Evolutionary conservation across 2,797 vertebrate species (phyloP).

Genomic region (Sus cebifrons): DNA sequence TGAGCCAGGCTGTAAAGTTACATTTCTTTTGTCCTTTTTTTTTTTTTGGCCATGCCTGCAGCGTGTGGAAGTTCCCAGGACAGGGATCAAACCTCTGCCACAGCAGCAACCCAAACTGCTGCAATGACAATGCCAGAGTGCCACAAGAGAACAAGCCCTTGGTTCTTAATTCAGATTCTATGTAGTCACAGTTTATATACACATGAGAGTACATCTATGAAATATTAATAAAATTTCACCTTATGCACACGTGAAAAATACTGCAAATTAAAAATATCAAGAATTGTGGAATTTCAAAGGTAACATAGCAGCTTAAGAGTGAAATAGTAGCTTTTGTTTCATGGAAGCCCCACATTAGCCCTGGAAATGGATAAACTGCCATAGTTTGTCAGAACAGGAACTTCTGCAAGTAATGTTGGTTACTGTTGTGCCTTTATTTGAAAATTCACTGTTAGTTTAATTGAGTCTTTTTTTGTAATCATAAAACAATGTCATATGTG

Average conservation of each 20-base stretch:
- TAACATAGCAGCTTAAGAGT: not conserved
- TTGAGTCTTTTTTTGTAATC: constrained; percentile 37
- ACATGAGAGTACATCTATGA: not conserved
- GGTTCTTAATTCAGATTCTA: constrained; percentile 29
- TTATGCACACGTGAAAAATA: not conserved
- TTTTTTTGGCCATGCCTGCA: no score
- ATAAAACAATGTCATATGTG: not conserved
- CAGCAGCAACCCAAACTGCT: no score
- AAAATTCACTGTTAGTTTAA: not conserved
- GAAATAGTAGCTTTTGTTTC: not conserved
- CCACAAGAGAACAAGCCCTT: no score
- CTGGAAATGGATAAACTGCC: not conserved
- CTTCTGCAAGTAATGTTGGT: not conserved
- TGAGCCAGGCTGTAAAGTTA: not conserved
- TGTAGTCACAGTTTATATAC: not conserved
- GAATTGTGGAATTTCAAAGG: constrained; percentile 29
- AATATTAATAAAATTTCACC: constrained; percentile 8
- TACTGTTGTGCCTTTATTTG: not conserved
- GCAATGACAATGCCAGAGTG: no score
- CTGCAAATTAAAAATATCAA: constrained; percentile 18
- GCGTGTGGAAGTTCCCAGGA: no score
- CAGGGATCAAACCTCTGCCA: no score
- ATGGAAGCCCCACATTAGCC: not conserved
- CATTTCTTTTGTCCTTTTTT: constrained; percentile 1
- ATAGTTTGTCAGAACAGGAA: not conserved